Base-by-base conservation (phyloP, 2,888 invertebrate species). In the Callosobruchus maculatus region DNA sequence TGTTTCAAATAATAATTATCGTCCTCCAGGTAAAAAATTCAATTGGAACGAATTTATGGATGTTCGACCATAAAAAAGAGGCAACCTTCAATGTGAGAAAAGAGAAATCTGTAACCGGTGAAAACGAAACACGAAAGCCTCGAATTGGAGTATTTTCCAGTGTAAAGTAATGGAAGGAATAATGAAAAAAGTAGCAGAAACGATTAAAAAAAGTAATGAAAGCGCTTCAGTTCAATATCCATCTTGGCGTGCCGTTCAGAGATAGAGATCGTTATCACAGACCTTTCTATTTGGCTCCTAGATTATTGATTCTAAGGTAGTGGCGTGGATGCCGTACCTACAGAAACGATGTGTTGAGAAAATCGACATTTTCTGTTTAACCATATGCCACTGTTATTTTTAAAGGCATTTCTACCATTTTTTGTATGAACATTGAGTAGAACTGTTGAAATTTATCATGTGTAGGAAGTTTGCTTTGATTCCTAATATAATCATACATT, bases 201-300 rank as follows among this genome's bases (percentile, higher is more conserved):
- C 70, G 73, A 70, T 73, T 74, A 72, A 75, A 76, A 75, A 77
- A 77, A 75, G 74, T 74, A 77, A 74, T 76, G 76, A 75, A 76
- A 76, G 73, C 76, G 66, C 74, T 77, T 67, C 76, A 70, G 75
- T 76, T 77, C 75, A 73, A 76, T 76, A 77, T 76, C 76, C 75
- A 75, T 74, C 75, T 75, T 71, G 71, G 75, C 76, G 73, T 72
- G 74, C 74, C 74, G 75, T 75, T 73, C 77, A 76, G 78, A 79
- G 80, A 82, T 81, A 79, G 79, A 49, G 49, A 49, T 49, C 49
- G 49, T 13, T 49, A 49, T 49, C 49, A 49, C 49, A 49, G 49
- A 49, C 49, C 3, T 26, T 26, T 2, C 49, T 49, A 49, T 49
- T 49, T 49, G 13, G 13, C 49, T 18, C 5, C 49, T 49, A 49